Percentiles rank a stretch among this genome's conserved stretches.
Conservation (phyloP, 2,113 vertebrate species). For the Pholis gunnellus region DNA sequence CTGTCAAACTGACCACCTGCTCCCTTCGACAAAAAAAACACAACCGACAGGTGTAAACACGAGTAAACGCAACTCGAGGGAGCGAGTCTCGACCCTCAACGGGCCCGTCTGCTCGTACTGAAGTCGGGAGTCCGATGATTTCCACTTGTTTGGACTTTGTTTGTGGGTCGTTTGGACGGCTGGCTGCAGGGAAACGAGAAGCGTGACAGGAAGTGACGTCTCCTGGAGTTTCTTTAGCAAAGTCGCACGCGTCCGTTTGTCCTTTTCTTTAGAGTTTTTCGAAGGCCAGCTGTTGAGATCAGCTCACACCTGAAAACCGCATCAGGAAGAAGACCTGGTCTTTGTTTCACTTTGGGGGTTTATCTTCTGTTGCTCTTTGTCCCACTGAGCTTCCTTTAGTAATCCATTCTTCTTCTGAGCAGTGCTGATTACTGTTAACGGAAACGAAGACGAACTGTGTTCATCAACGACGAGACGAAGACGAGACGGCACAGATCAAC, state of each 20-base stretch:
- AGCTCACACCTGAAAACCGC: not conserved
- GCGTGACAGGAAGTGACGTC: slow-evolving; percentile 26
- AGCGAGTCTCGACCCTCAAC: slow-evolving; percentile 2
- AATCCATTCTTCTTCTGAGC: too few relatives aligned
- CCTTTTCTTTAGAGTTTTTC: slow-evolving; percentile 17
- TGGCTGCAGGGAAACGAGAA: not conserved
- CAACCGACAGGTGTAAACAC: slow-evolving; percentile 53
- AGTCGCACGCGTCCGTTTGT: slow-evolving; percentile 7
- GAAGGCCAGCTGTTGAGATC: slow-evolving; percentile 2
- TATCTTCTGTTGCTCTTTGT: not conserved
- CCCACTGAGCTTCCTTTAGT: too few relatives aligned
- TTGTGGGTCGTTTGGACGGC: slow-evolving; percentile 13
- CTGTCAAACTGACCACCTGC: slow-evolving; percentile 61
- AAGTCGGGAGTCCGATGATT: not conserved
- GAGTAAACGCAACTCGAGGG: slow-evolving; percentile 34
- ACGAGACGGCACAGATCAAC: too few relatives aligned
- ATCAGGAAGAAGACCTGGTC: not conserved
- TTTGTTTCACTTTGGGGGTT: not conserved
- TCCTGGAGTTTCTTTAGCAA: slow-evolving; percentile 5
- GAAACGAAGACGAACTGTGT: not conserved
- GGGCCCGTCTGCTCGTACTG: too few relatives aligned
- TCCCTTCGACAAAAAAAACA: slow-evolving; percentile 48
- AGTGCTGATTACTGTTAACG: not conserved
- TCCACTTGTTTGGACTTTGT: slow-evolving; percentile 22
- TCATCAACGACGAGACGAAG: too few relatives aligned